Base-by-base conservation (phyloP, 2,113 vertebrate species). In the Larimichthys crocea region DNA sequence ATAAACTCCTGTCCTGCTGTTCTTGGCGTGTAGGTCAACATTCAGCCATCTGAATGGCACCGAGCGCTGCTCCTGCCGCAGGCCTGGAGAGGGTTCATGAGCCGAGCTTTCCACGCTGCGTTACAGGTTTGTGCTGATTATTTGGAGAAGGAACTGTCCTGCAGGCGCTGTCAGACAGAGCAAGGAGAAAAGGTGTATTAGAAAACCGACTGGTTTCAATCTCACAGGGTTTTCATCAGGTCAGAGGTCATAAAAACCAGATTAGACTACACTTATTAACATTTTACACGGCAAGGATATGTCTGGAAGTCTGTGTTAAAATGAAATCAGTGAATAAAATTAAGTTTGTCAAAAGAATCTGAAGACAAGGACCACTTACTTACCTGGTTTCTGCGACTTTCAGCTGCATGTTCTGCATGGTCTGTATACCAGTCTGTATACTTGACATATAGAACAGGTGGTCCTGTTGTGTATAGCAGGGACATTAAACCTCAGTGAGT, bases 41-140 rank as follows among this genome's bases (percentile, higher is more conserved):
- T 99, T 79, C 98, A 99, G 67, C 97, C 94, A 2, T 98, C 97
- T 0, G 98, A 99, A 73, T 99, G 98, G 98, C 97, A 99, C 81
- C 96, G 94, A 0, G 96, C 97, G 0, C 83, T 99, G 24, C 91
- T 98, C 5, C 93, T 99, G 31, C 97, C 98, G 0, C 97, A 97
- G 74, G 96, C 97, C 14, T 99, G 98, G 98, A 90, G 95, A 9
- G 95, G 93, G 0, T 98, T 97, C 89, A 97, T 99, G 97, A 95
- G 70, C 80, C 94, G 97, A 85, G 95, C 96, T 0, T 99, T 96
- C 86, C 93, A 94, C 50, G 97, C 97, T 1, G 85, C 96, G 20
- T 90, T 99, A 15, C 97, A 98, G 97, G 98, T 99, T 86, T 94
- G 86, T 87, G 12, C 26, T 17, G 40, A 20, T 57, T 65, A 7